Conservation (phyloP, 2,113 vertebrate species). For the Ceratotherium simum region DNA sequence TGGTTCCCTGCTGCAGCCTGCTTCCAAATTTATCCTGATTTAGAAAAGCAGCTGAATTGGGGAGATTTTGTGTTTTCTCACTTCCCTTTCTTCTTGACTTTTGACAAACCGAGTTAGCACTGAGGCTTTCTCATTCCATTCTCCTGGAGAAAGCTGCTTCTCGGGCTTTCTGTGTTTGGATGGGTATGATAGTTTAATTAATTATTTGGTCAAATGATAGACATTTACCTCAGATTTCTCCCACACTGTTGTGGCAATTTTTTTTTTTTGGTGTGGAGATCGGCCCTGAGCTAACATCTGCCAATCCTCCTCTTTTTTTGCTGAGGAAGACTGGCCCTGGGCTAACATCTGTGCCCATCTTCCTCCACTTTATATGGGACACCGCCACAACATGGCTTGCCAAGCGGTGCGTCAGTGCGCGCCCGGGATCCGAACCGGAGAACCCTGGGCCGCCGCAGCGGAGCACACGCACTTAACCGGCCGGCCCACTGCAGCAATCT, state of each 20-base stretch:
- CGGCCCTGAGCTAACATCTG: no score
- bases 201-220: conserved; percentile 56
- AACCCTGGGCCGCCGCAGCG: no score
- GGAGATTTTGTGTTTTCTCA: background rate
- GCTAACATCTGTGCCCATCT: no score
- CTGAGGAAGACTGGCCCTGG: no score
- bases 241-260: no score
- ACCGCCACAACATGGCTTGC: no score
- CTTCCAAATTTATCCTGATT: accelerated
- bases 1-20: background rate
- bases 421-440: no score
- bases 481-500: background rate
- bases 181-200: conserved; percentile 76
- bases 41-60: background rate
- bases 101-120: background rate
- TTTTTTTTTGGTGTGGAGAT: no score
- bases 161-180: conserved; percentile 63
- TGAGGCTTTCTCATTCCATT: conserved; percentile 56
- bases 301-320: no score
- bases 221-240: background rate
- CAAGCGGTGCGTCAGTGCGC: no score
- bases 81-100: conserved; percentile 61
- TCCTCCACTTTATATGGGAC: no score
- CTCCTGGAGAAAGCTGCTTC: conserved; percentile 53
- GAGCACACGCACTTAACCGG: no score